Base-by-base conservation (phyloP, 2,113 vertebrate species). In the Ramphastos sulfuratus region DNA sequence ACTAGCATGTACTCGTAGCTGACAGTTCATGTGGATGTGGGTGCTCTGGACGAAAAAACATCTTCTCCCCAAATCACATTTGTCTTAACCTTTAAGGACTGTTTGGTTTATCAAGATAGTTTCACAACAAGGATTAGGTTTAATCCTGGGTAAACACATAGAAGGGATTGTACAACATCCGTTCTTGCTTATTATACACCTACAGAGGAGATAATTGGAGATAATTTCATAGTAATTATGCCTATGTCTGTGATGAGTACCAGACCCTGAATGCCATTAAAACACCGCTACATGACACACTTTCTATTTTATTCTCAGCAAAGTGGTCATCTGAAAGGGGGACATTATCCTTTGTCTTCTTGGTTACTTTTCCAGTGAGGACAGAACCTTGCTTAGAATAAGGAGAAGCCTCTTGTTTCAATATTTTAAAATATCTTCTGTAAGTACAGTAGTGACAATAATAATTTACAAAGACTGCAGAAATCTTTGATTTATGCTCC, bases 61-160 rank as follows among this genome's bases (percentile, higher is more conserved):
- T 25, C 55, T 17, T 27, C 17, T 48, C 31, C 63, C 48, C 28
- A 87, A 73, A 18, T 33, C 23, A 18, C 5, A 8, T 70, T 91
- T 63, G 4, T 66, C 64, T 80, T 54, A 64, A 67, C 5, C 8
- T 82, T 80, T 83, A 44, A 82, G 60, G 44, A 71, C 61, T 24
- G 20, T 87, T 92, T 54, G 17, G 13, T 85, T 82, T 74, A 69
- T 73, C 37, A 78, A 81, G 25, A 44, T 31, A 52, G 67, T 58
- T 58, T 87, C 67, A 52, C 85, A 90, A 58, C 19, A 75, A 85
- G 74, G 58, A 54, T 92, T 54, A 89, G 31, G 61, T 94, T 88
- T 83, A 86, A 88, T 71, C 76, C 35, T 76, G 78, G 50, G 59
- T 82, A 85, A 95, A 91, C 80, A 83, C 37, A 52, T 18, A 91